Conservation (phyloP, 53 echinoderm and acorn worm species). For the Astropecten irregularis region DNA sequence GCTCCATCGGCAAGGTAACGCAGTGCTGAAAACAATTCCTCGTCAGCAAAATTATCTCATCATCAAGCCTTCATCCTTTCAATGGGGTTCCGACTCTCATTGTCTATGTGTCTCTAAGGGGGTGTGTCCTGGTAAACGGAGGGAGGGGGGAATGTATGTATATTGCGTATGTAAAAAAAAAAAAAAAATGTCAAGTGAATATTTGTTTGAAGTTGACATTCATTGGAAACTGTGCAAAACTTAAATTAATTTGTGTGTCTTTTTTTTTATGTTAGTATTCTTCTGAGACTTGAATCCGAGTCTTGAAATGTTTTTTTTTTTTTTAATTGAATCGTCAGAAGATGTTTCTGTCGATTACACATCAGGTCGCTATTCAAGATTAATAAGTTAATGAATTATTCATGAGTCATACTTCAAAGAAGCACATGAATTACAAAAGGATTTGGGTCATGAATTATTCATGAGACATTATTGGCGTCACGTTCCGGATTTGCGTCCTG, state of each 20-base stretch:
- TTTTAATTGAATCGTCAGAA: no score
- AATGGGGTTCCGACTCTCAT: no score
- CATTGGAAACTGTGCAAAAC: slow-evolving; percentile 31
- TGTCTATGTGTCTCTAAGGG: neutral
- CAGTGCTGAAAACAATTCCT: slow-evolving; percentile 79
- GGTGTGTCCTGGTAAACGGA: neutral
- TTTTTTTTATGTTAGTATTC: slow-evolving; percentile 40
- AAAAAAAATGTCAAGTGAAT: slow-evolving; percentile 19
- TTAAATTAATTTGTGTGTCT: slow-evolving; percentile 1
- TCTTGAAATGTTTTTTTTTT: no score
- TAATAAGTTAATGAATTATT: slow-evolving; percentile 9
- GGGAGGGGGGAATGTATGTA: slow-evolving; percentile 34
- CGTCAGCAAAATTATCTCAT: no score
- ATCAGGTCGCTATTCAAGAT: no score
- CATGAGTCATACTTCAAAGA: no score
- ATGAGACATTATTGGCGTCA: no score
- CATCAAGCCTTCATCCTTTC: no score
- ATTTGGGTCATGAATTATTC: no score
- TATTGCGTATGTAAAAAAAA: slow-evolving; percentile 38
- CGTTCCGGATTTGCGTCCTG: no score
- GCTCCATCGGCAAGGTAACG: slow-evolving; percentile 73
- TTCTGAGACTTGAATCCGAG: neutral
- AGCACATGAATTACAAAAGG: no score
- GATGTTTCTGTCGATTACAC: no score
- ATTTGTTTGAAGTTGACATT: slow-evolving; percentile 33